Evolutionary conservation across 2,888 invertebrate genomes (phyloP).

Genomic region (Thymelicus acteon): DNA sequence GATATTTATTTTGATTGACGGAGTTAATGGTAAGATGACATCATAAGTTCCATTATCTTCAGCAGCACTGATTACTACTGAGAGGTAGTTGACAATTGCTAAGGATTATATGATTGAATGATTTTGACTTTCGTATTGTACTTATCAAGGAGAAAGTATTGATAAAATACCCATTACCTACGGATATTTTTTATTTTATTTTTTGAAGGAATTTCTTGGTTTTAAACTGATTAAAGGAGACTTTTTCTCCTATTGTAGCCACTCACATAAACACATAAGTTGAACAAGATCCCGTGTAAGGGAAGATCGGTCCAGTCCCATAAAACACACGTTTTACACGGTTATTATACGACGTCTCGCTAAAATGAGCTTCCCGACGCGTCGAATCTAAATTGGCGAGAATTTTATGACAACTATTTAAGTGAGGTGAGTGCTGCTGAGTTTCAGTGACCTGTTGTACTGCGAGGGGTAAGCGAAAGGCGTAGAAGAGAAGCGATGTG

Average conservation of each 20-base stretch:
- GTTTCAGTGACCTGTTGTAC: background rate
- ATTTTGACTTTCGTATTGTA: no score
- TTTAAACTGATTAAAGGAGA: background rate
- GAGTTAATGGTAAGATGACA: no score
- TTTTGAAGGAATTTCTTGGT: no score
- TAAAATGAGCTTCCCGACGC: constrained; percentile 58
- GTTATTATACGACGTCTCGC: constrained; percentile 71
- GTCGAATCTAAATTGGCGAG: constrained; percentile 73
- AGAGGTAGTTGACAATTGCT: no score
- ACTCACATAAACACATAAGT: constrained; percentile 7
- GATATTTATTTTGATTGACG: no score
- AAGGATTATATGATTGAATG: no score
- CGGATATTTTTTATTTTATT: no score
- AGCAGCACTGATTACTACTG: no score
- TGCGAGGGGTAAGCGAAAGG: background rate
- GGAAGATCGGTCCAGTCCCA: constrained; percentile 47
- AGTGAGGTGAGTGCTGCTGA: constrained; percentile 46
- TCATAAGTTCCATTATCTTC: no score
- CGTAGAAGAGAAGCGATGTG: background rate
- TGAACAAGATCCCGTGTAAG: constrained; percentile 11
- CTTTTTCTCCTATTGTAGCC: background rate
- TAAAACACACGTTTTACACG: constrained; percentile 74
- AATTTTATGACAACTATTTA: constrained; percentile 70
- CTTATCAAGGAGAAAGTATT: no score
- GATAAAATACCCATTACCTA: no score